Conservation (phyloP, 2,113 vertebrate genomes). For the Elgaria multicarinata region DNA sequence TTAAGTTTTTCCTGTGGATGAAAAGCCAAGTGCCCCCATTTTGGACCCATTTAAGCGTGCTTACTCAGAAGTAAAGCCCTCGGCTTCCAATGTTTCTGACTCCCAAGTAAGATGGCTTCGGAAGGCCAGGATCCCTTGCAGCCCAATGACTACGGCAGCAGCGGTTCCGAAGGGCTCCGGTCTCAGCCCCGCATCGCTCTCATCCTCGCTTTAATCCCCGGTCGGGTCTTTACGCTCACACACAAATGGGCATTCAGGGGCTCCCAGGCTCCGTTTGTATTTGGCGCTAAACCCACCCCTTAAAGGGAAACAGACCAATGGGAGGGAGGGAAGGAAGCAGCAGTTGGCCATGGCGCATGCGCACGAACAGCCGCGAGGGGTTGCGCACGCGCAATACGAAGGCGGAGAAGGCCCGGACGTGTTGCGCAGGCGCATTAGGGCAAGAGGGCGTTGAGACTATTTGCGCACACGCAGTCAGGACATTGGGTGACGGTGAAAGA, state of each 20-base stretch:
- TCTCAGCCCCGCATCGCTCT: too few relatives aligned
- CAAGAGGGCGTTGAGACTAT: not conserved
- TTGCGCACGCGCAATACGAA: not conserved
- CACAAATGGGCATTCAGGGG: not conserved
- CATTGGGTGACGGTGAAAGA: not conserved
- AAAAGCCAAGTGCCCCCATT: not conserved
- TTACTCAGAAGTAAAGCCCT: not conserved
- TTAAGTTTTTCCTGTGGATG: not conserved
- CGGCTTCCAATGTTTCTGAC: too few relatives aligned
- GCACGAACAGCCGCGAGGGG: not conserved
- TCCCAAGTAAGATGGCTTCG: not conserved
- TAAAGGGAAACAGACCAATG: not conserved
- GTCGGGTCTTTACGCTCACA: rapidly evolving
- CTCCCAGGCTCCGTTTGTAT: not conserved
- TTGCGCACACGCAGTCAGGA: not conserved
- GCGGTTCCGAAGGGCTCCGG: not conserved
- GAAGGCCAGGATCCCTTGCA: too few relatives aligned
- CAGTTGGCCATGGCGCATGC: not conserved
- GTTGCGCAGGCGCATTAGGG: not conserved
- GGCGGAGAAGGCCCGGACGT: too few relatives aligned
- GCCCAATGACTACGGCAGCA: not conserved
- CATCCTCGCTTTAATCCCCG: not conserved
- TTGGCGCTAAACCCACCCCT: slow-evolving; percentile 14
- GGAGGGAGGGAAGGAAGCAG: not conserved
- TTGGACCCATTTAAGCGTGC: not conserved